phyloP scores from a whole-genome alignment of 2,888 invertebrate species.

The Vannuccia rotundouncinata region DNA sequence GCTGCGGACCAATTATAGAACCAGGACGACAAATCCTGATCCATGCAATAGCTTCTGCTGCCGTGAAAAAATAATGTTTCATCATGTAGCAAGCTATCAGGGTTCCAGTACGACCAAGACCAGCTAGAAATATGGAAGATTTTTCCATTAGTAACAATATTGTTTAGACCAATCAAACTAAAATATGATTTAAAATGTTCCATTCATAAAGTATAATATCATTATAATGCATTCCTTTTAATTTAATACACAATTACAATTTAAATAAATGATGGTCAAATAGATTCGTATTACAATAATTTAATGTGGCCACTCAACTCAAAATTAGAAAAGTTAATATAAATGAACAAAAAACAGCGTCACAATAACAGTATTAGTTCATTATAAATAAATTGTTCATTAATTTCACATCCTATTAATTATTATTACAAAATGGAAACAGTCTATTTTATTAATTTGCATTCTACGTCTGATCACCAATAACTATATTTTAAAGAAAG shows the following conservation, averaged over 20 bases:
- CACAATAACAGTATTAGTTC: neutral
- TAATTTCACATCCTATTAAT: no score
- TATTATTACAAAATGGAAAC: no score
- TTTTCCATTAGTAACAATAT: neutral
- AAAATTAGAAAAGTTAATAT: neutral
- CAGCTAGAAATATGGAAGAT: slow-evolving; percentile 63
- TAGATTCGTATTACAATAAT: no score
- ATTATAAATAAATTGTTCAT: neutral
- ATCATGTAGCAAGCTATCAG: slow-evolving; percentile 94
- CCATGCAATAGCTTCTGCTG: slow-evolving; percentile 92
- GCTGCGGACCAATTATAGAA: slow-evolving; percentile 93
- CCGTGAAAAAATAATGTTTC: slow-evolving; percentile 74
- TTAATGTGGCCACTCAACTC: no score
- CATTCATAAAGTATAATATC: neutral
- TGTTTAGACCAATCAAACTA: neutral
- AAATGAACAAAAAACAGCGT: neutral
- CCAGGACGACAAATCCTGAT: slow-evolving; percentile 90
- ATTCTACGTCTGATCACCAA: no score
- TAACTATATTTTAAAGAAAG: no score
- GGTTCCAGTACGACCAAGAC: slow-evolving; percentile 90
- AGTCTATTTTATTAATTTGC: no score
- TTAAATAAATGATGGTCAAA: no score
- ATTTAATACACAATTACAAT: no score
- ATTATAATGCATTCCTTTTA: neutral
- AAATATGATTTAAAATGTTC: neutral